phyloP scores from a whole-genome alignment of 1,140 invertebrate species.

The Diploscapter pachys region DNA sequence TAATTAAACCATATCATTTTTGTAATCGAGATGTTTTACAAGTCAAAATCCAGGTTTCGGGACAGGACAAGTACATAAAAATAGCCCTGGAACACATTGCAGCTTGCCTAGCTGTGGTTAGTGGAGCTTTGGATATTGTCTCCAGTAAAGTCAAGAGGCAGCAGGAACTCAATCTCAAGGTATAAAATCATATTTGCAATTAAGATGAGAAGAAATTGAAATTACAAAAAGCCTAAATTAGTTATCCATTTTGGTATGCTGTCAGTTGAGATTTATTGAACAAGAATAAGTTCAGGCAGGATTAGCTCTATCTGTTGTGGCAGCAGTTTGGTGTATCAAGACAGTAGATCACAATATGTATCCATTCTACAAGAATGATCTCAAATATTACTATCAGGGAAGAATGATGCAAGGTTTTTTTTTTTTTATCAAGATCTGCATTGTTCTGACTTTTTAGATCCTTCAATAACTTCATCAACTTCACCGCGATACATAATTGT shows the following conservation, averaged over 20 bases:
- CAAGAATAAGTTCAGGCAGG: constrained; percentile 38
- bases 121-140: constrained; percentile 48
- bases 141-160: constrained; percentile 43
- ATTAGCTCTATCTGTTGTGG: constrained; percentile 51
- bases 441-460: constrained; percentile 13
- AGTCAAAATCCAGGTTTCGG: constrained; percentile 4
- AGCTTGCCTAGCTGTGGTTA: constrained; percentile 47
- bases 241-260: not conserved
- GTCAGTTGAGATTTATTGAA: constrained; percentile 5
- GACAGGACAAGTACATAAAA: constrained; percentile 52
- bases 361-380: constrained; percentile 55
- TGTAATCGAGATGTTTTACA: too few relatives aligned
- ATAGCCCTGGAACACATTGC: constrained; percentile 54
- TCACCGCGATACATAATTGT: constrained; percentile 47
- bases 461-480: constrained; percentile 31
- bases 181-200: not conserved
- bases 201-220: not conserved
- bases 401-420: constrained; percentile 22
- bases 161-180: constrained; percentile 51
- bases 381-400: constrained; percentile 42
- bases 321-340: constrained; percentile 56
- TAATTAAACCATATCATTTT: too few relatives aligned
- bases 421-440: not conserved
- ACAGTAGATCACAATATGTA: constrained; percentile 53
- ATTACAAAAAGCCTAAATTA: too few relatives aligned